Conservation (phyloP, 1,140 invertebrate species). For the Orussus abietinus region DNA sequence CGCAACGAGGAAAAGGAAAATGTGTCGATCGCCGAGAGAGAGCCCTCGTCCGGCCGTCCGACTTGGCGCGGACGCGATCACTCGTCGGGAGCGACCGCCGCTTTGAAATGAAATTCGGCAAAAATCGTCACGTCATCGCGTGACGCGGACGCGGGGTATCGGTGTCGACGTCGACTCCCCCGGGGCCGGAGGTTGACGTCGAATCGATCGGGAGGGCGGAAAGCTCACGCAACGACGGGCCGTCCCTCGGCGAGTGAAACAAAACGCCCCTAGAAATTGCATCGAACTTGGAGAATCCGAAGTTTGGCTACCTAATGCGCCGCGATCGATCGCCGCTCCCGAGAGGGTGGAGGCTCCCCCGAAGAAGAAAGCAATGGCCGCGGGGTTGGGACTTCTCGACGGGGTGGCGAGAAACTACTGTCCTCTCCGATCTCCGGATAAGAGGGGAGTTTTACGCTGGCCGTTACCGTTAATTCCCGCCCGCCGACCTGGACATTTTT, state of each 20-base stretch:
- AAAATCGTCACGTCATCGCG: conserved; percentile 40
- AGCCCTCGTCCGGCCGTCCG: no score
- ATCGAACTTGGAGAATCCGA: conserved; percentile 15
- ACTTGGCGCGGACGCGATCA: neutral
- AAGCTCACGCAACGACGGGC: conserved; percentile 28
- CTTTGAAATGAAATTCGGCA: conserved; percentile 41
- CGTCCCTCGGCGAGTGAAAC: conserved; percentile 22
- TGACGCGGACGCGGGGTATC: conserved; percentile 29
- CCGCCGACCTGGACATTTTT: conserved; percentile 14
- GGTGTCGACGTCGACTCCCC: no score
- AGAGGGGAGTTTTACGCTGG: conserved; percentile 27
- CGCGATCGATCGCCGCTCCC: no score
- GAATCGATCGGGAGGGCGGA: conserved; percentile 36
- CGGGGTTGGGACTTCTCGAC: no score
- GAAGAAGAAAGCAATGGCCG: no score
- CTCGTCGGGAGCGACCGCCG: conserved; percentile 2
- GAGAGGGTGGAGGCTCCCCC: no score
- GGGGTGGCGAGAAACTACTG: neutral
- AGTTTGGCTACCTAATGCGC: conserved; percentile 2
- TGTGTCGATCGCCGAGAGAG: neutral
- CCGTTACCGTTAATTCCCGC: conserved; percentile 23
- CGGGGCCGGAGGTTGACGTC: conserved; percentile 37
- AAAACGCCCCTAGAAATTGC: conserved; percentile 20
- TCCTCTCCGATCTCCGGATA: conserved; percentile 17
- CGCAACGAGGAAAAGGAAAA: conserved; percentile 17